A percentile compares a stretch with the other conserved stretches of the same genome.
phyloP scores from a whole-genome alignment of 2,797 vertebrate species.

The Gymnocypris eckloni region DNA sequence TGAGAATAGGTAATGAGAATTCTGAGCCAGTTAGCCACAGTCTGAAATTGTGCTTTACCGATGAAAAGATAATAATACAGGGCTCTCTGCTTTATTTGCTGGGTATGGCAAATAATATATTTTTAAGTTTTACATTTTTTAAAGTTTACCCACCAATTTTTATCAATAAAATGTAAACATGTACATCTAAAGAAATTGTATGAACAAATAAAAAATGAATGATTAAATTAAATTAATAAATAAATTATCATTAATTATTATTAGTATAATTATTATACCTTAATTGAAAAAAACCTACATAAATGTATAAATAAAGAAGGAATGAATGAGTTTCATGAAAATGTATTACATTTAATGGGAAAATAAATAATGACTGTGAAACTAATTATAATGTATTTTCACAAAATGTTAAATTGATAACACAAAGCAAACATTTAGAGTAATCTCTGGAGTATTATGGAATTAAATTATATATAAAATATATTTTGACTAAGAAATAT shows the following conservation, averaged over 20 bases:
- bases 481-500: too few species aligned
- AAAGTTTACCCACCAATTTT: background rate
- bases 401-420: background rate
- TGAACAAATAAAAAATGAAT: too few species aligned
- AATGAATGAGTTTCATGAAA: background rate
- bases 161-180: background rate
- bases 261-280: background rate
- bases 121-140: background rate
- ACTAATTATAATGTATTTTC: background rate
- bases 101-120: background rate
- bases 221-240: too few species aligned
- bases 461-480: background rate
- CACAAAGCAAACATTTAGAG: background rate
- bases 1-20: constrained; percentile 51
- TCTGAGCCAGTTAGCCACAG: constrained; percentile 8
- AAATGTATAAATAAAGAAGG: too few species aligned
- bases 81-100: background rate
- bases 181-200: too few species aligned
- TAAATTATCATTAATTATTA: too few species aligned
- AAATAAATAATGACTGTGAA: background rate
- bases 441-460: background rate
- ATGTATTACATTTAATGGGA: background rate
- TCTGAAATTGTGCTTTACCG: constrained; percentile 51
- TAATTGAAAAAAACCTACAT: too few species aligned
- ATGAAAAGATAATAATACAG: background rate